Percentiles rank a stretch among this genome's conserved stretches.
Evolutionary conservation across 2,797 vertebrate species (phyloP).

Genomic region (Iguana delicatissima): DNA sequence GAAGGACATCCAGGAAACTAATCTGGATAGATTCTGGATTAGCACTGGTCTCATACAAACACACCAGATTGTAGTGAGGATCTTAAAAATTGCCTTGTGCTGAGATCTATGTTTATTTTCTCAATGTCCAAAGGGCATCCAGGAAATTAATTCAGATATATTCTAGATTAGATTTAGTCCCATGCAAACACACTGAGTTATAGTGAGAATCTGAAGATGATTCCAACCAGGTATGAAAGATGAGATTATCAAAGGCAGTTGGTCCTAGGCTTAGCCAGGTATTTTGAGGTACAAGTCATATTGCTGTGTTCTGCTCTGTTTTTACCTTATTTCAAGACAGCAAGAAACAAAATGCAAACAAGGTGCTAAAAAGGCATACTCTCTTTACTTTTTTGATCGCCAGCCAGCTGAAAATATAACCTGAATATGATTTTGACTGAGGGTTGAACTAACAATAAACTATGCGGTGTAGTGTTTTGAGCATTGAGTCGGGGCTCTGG

Average conservation of each 20-base stretch:
- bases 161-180: background rate
- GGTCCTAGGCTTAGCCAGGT: background rate
- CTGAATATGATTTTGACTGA: background rate
- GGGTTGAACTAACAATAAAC: background rate
- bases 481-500: no score
- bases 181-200: background rate
- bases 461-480: no score
- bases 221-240: background rate
- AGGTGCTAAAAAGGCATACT: background rate
- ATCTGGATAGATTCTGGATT: background rate
- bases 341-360: constrained; percentile 21
- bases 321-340: background rate
- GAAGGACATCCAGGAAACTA: background rate
- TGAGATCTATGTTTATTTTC: no score
- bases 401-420: background rate
- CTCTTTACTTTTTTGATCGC: background rate
- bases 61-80: no score
- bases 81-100: no score
- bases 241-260: background rate
- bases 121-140: background rate
- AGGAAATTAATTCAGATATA: background rate
- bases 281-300: background rate
- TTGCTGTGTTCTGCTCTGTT: background rate
- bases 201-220: background rate
- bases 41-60: background rate